phyloP scores from a whole-genome alignment of 2,113 vertebrate species.

The Kryptolebias marmoratus region DNA sequence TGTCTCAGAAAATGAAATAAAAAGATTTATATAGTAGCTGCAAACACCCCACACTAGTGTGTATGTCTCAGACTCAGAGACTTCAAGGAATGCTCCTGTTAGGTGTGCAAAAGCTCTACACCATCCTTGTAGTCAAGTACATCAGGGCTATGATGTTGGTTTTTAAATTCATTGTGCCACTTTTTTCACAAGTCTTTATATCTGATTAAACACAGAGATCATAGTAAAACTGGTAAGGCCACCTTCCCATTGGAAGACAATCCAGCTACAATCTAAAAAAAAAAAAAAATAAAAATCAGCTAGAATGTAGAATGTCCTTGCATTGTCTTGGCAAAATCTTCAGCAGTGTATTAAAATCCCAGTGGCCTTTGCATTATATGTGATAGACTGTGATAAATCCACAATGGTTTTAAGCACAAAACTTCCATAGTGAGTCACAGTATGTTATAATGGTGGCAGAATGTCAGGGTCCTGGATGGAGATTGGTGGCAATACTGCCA shows the following conservation, averaged over 20 bases:
- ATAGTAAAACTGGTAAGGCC: background rate
- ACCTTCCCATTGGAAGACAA: background rate
- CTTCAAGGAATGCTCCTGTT: background rate
- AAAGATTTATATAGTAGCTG: conserved; percentile 80
- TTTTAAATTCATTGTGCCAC: background rate
- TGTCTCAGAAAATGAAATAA: conserved; percentile 82
- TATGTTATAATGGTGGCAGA: no score
- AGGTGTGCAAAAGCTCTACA: background rate
- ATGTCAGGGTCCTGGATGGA: no score
- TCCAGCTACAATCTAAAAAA: no score
- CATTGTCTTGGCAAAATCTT: no score
- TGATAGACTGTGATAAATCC: no score
- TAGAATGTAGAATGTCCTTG: no score
- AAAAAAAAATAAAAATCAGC: no score
- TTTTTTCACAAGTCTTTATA: background rate
- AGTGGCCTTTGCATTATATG: no score
- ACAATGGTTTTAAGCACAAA: no score
- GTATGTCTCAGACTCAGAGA: background rate
- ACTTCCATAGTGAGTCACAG: no score
- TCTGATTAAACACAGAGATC: conserved; percentile 2
- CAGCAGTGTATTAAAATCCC: no score
- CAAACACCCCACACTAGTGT: conserved; percentile 48
- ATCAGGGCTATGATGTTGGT: background rate
- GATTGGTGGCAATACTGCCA: no score
- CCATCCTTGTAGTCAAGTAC: background rate